Base-by-base conservation (phyloP, 2,113 vertebrate genomes). In the Istiophorus platypterus region DNA sequence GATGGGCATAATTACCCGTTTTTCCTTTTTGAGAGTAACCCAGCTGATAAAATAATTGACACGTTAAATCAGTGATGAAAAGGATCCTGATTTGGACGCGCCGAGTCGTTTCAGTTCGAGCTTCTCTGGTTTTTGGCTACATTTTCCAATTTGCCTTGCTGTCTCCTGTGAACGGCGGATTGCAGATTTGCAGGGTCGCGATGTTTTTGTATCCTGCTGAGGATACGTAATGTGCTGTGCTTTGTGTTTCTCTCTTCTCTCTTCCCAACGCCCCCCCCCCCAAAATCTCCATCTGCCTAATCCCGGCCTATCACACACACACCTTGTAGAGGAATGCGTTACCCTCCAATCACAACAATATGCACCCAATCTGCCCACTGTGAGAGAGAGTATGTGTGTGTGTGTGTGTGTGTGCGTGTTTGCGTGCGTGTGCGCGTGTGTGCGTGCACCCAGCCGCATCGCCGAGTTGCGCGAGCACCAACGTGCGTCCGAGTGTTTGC, bases 271-370 rank as follows among this genome's bases (percentile, higher is more conserved):
- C 49, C 26, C 39, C 47, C 61, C 71, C 75, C 78, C 63, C 10
- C 56, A n/a, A n/a, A n/a, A 51, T 22, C 66, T 80, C 80, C 82
- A 85, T 88, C 72, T 80, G 73, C 68, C 68, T 79, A 78, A 87
- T 72, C 78, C 79, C 18, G 63, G 76, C 27, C 83, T 74, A 83
- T 85, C 70, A 80, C 69, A 72, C 59, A 84, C 52, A 82, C 58
- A 57, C 64, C 67, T 80, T 73, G 73, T 49, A 49, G 20, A 79
- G 47, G 74, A 87, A 85, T 54, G 66, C 10, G 1, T 88, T 68
- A 49, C 29, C 29, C 26, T 87, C 66, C 73, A 29, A 58, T 85
- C 71, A 39, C 67, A 74, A 64, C 70, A 77, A 72, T 66, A 69
- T 39, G 67, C 37, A 34, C 20, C 61, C 45, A 68, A 59, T 78